phyloP scores from a whole-genome alignment of 2,797 vertebrate species.

The Decapterus maruadsi region DNA sequence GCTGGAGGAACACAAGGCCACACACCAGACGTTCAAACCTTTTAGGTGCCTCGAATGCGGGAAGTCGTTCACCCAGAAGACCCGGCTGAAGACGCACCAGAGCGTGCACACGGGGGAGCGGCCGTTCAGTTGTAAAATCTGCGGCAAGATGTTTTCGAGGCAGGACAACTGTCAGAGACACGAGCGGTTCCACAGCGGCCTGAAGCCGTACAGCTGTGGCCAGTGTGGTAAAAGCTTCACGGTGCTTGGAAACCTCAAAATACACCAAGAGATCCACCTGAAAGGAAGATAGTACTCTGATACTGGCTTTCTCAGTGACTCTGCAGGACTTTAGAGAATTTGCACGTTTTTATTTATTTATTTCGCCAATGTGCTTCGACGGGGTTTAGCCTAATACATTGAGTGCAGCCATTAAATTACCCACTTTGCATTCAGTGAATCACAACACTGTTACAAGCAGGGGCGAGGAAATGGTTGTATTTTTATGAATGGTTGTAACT shows the following conservation, averaged over 20 bases:
- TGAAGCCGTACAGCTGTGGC: slow-evolving; percentile 73
- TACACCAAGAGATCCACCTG: slow-evolving; percentile 74
- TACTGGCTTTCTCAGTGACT: background rate
- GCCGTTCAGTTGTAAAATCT: slow-evolving; percentile 79
- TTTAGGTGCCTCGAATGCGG: slow-evolving; percentile 83
- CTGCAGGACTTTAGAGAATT: background rate
- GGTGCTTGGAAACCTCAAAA: slow-evolving; percentile 70
- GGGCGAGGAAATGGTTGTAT: background rate
- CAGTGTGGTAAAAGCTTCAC: slow-evolving; percentile 79
- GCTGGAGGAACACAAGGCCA: slow-evolving; percentile 72
- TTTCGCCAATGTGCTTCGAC: background rate
- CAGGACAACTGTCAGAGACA: slow-evolving; percentile 84
- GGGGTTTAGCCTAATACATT: background rate
- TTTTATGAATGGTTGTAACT: background rate
- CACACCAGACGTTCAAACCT: slow-evolving; percentile 71
- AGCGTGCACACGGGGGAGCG: slow-evolving; percentile 84
- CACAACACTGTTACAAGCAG: background rate
- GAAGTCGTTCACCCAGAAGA: slow-evolving; percentile 84
- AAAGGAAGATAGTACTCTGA: slow-evolving; percentile 42
- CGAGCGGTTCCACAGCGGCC: slow-evolving; percentile 80
- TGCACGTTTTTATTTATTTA: background rate
- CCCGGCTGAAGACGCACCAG: slow-evolving; percentile 82
- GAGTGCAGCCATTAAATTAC: background rate
- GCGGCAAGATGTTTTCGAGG: slow-evolving; percentile 81
- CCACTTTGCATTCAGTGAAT: background rate